phyloP scores from a whole-genome alignment of 2,113 vertebrate species.

The Ranitomeya imitator region DNA sequence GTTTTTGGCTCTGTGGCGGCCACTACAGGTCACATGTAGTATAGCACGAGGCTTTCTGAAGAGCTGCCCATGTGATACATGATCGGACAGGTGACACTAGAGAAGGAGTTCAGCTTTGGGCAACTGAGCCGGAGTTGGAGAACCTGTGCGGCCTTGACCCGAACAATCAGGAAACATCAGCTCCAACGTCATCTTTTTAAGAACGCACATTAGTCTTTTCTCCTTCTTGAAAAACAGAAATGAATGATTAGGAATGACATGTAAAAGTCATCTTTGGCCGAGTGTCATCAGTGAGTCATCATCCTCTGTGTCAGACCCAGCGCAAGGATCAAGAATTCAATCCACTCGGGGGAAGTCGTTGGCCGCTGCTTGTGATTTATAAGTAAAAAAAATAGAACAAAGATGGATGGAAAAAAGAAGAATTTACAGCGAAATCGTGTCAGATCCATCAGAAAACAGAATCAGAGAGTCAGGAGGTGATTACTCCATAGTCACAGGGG shows the following conservation, averaged over 20 bases:
- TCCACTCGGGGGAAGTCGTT: conserved; percentile 23
- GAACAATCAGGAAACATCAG: background rate
- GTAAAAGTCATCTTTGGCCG: conserved; percentile 48
- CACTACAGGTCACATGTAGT: background rate
- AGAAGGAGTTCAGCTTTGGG: background rate
- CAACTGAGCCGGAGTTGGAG: background rate
- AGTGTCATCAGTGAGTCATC: conserved; percentile 22
- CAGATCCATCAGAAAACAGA: background rate
- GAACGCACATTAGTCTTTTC: conserved; percentile 10
- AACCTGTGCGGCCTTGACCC: background rate
- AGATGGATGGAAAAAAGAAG: background rate
- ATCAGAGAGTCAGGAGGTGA: too few species aligned
- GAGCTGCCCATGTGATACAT: background rate
- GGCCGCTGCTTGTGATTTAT: background rate
- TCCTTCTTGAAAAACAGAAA: conserved; percentile 1
- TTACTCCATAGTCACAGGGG: too few species aligned
- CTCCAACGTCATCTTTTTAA: conserved; percentile 10
- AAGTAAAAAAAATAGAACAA: conserved; percentile 5
- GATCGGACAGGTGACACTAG: background rate
- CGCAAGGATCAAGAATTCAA: conserved; percentile 42
- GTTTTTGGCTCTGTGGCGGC: background rate
- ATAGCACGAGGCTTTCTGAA: background rate
- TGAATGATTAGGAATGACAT: conserved; percentile 47
- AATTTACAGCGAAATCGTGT: background rate
- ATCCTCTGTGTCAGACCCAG: conserved; percentile 15